Base-by-base conservation (phyloP, 1,140 invertebrate genomes). In the Drosophila rhopaloa region DNA sequence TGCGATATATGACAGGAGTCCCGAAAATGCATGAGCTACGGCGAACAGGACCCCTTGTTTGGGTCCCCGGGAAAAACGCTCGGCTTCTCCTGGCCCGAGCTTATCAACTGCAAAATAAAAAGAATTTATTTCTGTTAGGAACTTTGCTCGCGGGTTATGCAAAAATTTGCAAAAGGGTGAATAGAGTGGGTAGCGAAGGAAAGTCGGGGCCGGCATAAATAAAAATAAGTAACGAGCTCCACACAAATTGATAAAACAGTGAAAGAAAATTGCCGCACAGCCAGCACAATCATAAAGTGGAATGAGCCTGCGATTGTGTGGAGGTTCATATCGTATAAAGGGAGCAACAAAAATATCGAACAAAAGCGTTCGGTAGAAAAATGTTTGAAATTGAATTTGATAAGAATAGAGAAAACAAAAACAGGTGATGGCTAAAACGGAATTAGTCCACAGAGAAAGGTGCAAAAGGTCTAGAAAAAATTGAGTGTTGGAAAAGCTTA, bases 71-170 rank as follows among this genome's bases (percentile, higher is more conserved):
- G 48, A 24, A 58, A 58, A 32, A 54, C n/a, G 48, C 48, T 51
- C 27, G 29, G 24, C 13, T 29, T 48, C 47, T 53, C 63, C 60
- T 66, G 59, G 81, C 73, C 75, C 61, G 51, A 84, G 84, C 84
- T 88, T 88, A 88, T 88, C 84, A 88, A 84, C 78, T 84, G 84
- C 67, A 88, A 80, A 88, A 89, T 84, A 88, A 88, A 81, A 80
- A 72, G 80, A 88, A 88, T 88, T 88, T 88, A 88, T 88, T 89
- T 88, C 84, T 86, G 79, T 88, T 89, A 88, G 84, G 80, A 88
- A 89, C 80, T 89, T 82, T 67, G 79, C 84, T 88, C 85, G 84
- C 84, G 84, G 84, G 84, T 66, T 88, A 88, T 88, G 84, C 84
- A 89, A 88, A 88, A 88, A 89, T 89, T 80, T 74, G 84, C 79